Evolutionary conservation across 1,140 invertebrate species (phyloP).

Genomic region (Vanessa tameamea): DNA sequence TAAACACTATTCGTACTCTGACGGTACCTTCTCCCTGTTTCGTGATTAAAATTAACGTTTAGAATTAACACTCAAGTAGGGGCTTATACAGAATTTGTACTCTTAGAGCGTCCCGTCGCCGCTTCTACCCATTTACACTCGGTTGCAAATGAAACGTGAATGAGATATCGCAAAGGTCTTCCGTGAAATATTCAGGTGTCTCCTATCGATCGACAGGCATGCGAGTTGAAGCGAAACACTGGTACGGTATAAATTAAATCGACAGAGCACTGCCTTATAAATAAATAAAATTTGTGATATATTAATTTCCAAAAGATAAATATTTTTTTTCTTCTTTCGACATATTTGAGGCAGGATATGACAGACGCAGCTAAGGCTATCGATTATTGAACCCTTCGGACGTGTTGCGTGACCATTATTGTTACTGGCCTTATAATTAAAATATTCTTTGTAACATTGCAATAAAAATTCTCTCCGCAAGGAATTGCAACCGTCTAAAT

Average conservation of each 20-base stretch:
- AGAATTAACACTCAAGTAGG: constrained; percentile 76
- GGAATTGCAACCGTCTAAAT: constrained; percentile 18
- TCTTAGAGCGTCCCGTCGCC: constrained; percentile 76
- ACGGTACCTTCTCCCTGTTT: constrained; percentile 72
- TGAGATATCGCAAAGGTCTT: constrained; percentile 18
- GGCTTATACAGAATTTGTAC: constrained; percentile 82
- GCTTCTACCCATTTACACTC: constrained; percentile 56
- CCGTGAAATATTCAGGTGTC: constrained; percentile 5
- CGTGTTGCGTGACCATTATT: constrained; percentile 17
- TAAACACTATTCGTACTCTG: constrained; percentile 52
- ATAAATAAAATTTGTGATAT: constrained; percentile 67
- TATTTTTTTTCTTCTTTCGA: constrained; percentile 46
- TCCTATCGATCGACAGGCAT: constrained; percentile 23
- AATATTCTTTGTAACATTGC: constrained; percentile 25
- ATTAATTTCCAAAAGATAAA: constrained; percentile 63
- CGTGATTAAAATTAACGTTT: constrained; percentile 73
- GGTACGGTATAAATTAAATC: constrained; percentile 52
- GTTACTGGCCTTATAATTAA: constrained; percentile 32
- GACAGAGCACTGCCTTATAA: constrained; percentile 52
- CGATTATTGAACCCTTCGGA: constrained; percentile 25
- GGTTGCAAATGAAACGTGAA: constrained; percentile 42
- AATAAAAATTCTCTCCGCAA: constrained; percentile 9
- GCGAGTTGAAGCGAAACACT: constrained; percentile 56
- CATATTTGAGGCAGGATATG: constrained; percentile 59
- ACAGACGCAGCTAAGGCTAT: constrained; percentile 51